Conservation (phyloP, 2,113 vertebrate species). For the Myiagra hebetior region DNA sequence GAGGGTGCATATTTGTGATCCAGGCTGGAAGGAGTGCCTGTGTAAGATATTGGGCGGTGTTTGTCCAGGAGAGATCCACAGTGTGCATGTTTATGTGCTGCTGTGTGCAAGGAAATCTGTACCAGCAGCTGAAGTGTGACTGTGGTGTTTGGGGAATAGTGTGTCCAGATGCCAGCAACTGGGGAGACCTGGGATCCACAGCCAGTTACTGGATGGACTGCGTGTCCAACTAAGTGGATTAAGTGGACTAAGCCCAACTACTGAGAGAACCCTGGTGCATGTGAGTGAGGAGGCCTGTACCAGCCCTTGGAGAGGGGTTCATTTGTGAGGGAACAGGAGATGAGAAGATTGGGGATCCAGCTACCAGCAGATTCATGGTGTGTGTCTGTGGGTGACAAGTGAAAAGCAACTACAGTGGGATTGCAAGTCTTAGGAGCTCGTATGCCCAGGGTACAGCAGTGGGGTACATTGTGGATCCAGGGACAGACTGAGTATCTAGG, state of each 20-base stretch:
- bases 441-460: background rate
- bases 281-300: background rate
- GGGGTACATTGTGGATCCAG: background rate
- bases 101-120: background rate
- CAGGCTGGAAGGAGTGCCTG: background rate
- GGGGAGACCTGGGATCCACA: background rate
- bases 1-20: no score
- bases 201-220: background rate
- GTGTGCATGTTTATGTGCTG: background rate
- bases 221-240: accelerated
- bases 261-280: background rate
- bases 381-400: background rate
- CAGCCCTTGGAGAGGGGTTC: background rate
- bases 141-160: background rate
- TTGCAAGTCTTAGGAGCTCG: background rate
- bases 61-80: background rate
- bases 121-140: background rate
- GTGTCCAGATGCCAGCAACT: background rate
- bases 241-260: background rate
- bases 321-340: background rate
- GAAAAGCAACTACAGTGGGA: background rate
- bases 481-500: background rate
- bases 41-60: background rate
- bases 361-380: background rate
- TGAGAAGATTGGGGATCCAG: accelerated